Evolutionary conservation across 2,888 invertebrate genomes (phyloP).

Genomic region (Digitonthophagus gazella): DNA sequence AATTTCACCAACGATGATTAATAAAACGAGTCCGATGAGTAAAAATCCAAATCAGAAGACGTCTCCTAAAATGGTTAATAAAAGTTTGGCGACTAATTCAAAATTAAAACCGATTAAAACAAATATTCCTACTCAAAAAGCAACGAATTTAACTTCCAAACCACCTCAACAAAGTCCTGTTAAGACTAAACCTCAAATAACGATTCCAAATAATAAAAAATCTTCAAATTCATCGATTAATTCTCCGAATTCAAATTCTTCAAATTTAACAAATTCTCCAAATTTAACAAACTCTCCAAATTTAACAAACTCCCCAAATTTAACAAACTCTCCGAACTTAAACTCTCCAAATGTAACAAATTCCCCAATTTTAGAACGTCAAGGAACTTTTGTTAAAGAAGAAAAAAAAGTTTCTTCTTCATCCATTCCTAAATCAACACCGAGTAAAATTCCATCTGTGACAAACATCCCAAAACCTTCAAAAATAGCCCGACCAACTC

Average conservation of each 20-base stretch:
- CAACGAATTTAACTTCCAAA: no score
- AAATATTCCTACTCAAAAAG: conserved; percentile 2
- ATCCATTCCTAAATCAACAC: conserved; percentile 31
- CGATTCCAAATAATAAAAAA: no score
- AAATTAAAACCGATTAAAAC: conserved; percentile 20
- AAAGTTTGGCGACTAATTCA: conserved; percentile 1
- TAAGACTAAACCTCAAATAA: no score
- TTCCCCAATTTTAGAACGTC: conserved; percentile 65
- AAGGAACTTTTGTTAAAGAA: conserved; percentile 91
- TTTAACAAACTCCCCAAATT: conserved; percentile 1
- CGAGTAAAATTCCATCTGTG: conserved; percentile 32
- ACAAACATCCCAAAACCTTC: conserved; percentile 43
- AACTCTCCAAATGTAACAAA: no score
- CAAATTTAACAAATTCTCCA: conserved; percentile 7
- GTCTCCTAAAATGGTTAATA: conserved; percentile 22
- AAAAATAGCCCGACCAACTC: conserved; percentile 43
- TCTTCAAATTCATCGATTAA: no score
- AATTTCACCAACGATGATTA: conserved; percentile 1
- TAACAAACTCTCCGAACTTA: no score
- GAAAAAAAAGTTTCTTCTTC: conserved; percentile 51
- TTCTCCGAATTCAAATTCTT: conserved; percentile 22
- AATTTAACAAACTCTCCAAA: conserved; percentile 11
- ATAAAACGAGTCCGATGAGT: conserved; percentile 10
- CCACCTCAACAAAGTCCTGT: conserved; percentile 29
- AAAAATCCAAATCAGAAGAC: conserved; percentile 14